A percentile compares a stretch with the other conserved stretches of the same genome.
phyloP scores from a whole-genome alignment of 2,888 invertebrate species.

The Mylabris sibirica region DNA sequence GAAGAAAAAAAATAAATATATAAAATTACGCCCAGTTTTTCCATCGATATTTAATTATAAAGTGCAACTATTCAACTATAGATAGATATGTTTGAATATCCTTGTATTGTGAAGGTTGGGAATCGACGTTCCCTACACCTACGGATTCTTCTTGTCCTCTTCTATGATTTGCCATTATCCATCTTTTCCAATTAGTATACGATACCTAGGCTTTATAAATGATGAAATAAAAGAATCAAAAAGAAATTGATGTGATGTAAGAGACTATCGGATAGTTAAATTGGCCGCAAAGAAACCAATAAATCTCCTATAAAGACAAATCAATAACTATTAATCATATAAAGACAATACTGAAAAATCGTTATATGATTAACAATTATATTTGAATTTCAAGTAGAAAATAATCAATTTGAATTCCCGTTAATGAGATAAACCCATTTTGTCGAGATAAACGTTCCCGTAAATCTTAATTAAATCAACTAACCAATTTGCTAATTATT shows the following conservation, averaged over 20 bases:
- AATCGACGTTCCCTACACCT: constrained; percentile 27
- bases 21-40: too few species aligned
- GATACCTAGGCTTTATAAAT: background rate
- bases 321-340: background rate
- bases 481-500: constrained; percentile 12
- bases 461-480: background rate
- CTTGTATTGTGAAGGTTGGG: constrained; percentile 32
- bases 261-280: background rate
- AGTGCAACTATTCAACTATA: constrained; percentile 15
- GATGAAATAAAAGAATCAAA: background rate
- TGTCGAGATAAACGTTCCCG: background rate
- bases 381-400: too few species aligned
- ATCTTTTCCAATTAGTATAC: background rate
- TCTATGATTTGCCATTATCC: background rate
- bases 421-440: background rate
- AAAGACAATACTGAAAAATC: background rate
- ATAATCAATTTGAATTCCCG: too few species aligned
- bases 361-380: too few species aligned
- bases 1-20: too few species aligned
- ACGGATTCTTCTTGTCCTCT: constrained; percentile 25
- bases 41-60: constrained; percentile 19
- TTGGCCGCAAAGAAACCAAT: constrained; percentile 9
- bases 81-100: constrained; percentile 25
- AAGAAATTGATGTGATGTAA: background rate
- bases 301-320: background rate